Evolutionary conservation across 30 jellyfish, hydroid and myxozoan species (phyloP), one percentile per base, ranked within the genome.

Genomic region (Catostylus mosaicus): DNA sequence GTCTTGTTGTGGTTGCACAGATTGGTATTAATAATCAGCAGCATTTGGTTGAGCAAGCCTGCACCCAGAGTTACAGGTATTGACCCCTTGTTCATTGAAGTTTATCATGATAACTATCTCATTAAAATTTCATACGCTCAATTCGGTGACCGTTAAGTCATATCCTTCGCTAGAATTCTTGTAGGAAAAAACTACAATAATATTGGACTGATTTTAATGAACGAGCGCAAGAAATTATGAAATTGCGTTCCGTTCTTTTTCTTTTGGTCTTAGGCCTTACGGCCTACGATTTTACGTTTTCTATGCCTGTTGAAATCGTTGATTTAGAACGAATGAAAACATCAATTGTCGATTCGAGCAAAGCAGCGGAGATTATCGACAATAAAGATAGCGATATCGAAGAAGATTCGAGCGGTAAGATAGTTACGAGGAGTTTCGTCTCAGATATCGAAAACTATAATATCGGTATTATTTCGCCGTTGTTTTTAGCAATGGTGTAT

Each of bases 11-110:
- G n/a, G n/a, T n/a, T n/a, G n/a, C n/a, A n/a, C n/a, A n/a, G n/a
- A n/a, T n/a, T n/a, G n/a, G n/a, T n/a, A n/a, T n/a, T n/a, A n/a
- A n/a, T n/a, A n/a, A n/a, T n/a, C n/a, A n/a, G n/a, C n/a, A n/a
- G n/a, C n/a, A n/a, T 31, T 56, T 67, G 84, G 54, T 27, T 80
- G 91, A 66, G 91, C 84, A 56, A 70, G 32, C 46, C 60, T 67
- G 84, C 84, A 38, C 84, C 72, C 84, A 66, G 50, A 59, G 23
- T 63, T 73, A 83, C 93, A 83, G 93, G 93, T 83, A 33, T 33
- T 73, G 93, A 83, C 93, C 93, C 77, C 77, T 57, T 40, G 75
- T 59, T 72, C 93, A 83, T 45, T 73, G 81, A 63, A 83, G 82
- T 70, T 59, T 63, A 46, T 50, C 80, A 35, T 33, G 74, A 38